phyloP scores from a whole-genome alignment of 2,113 vertebrate genomes.

The Pangasianodon gigas region DNA sequence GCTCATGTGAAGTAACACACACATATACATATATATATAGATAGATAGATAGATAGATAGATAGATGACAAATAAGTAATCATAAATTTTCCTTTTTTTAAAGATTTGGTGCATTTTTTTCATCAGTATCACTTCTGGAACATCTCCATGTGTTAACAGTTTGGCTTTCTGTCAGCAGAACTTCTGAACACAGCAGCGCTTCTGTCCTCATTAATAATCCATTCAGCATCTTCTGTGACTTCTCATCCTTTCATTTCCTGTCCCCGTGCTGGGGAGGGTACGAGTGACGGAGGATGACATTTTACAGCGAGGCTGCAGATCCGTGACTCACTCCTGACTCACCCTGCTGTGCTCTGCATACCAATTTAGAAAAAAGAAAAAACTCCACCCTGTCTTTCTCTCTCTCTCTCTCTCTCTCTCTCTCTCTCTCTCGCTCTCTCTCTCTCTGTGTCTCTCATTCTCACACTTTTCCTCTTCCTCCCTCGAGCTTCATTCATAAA shows the following conservation, averaged over 20 bases:
- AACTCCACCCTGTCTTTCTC: not conserved
- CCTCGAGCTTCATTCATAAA: conserved; percentile 31
- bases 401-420: conserved; percentile 2
- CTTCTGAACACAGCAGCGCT: not conserved
- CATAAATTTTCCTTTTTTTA: not conserved
- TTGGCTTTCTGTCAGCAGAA: not conserved
- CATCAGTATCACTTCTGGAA: not conserved
- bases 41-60: no score
- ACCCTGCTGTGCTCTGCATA: conserved; percentile 38
- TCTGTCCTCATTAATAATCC: conserved; percentile 36
- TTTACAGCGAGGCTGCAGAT: conserved; percentile 46
- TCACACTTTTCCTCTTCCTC: not conserved
- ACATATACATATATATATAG: no score
- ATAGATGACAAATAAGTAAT: not conserved
- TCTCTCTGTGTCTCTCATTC: not conserved
- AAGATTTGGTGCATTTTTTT: not conserved
- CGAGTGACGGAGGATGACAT: conserved; percentile 51
- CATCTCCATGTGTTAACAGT: not conserved
- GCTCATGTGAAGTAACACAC: no score
- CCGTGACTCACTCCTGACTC: conserved; percentile 57
- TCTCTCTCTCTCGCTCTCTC: no score
- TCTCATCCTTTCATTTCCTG: conserved; percentile 49
- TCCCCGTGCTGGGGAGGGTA: conserved; percentile 15
- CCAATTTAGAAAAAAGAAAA: conserved; percentile 34
- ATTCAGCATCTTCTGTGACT: not conserved